These are phyloP conservation scores for Athrips mouffetella DNA, from an alignment of 2,888 invertebrate genomes.

Conservation along the genomic window DNA sequence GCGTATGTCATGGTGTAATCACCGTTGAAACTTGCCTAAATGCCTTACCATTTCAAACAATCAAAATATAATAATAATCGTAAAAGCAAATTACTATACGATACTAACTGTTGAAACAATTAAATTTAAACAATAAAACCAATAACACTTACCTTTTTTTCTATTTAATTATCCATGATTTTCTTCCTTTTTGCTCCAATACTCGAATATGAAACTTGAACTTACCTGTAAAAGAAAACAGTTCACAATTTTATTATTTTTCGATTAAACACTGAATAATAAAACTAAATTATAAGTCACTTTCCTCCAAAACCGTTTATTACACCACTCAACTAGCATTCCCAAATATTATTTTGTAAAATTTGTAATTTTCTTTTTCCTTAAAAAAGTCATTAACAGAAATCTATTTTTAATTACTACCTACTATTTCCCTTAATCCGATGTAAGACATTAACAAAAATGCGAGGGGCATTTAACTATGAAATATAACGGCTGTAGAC, in stretches of 20 bases:
- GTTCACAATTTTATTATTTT: background rate
- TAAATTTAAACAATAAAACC: too few species aligned
- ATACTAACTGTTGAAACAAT: too few species aligned
- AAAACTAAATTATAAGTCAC: background rate
- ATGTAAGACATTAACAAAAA: constrained; percentile 49
- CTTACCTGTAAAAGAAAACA: background rate
- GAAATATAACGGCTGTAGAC: constrained; percentile 49
- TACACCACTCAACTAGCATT: too few species aligned
- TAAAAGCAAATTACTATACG: too few species aligned
- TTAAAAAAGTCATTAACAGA: constrained; percentile 33
- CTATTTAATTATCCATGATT: too few species aligned
- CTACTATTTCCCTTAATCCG: constrained; percentile 41
- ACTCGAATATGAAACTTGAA: background rate
- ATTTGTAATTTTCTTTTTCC: constrained; percentile 1
- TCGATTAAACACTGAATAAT: background rate
- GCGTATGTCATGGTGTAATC: too few species aligned
- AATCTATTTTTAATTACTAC: constrained; percentile 58
- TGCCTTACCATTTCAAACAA: too few species aligned
- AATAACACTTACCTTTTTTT: too few species aligned
- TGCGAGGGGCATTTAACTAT: constrained; percentile 25
- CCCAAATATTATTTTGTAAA: background rate
- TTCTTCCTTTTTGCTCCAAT: background rate
- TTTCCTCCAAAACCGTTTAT: too few species aligned
- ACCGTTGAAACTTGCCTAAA: too few species aligned
- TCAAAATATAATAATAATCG: too few species aligned